Base-by-base conservation (phyloP, 2,888 invertebrate species). In the Agonopterix arenella region DNA sequence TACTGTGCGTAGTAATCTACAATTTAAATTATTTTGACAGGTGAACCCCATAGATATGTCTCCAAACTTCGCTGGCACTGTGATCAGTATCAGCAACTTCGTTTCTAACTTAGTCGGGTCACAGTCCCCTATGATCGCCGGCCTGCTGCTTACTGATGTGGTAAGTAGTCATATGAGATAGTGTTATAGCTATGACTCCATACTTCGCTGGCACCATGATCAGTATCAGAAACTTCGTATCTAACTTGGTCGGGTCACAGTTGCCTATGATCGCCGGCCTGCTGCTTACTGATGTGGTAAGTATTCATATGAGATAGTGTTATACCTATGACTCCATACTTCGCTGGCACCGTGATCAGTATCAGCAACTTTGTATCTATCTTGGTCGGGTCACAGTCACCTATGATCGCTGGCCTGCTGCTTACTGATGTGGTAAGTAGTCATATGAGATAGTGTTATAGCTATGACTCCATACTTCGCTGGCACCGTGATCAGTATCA, bases 11-110 rank as follows among this genome's bases (percentile, higher is more conserved):
- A 18, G 18, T 28, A 7, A 28, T 28, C 1, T 28, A 9, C 11
- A 3, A 10, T 40, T 11, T 40, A 10, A 43, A 43, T 11, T 45
- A 7, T 37, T 37, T 41, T 58, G 57, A 3, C 85, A 93, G 89
- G 91, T 92, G 0, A 96, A 95, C 73, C 95, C 95, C 62, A 94
- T 96, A 47, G 96, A 96, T 70, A 90, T 96, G 48, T 92, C 96
- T 0, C 95, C 95, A 0, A 95, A 94, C 69, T 95, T 93, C 66
- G 94, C 96, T 0, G 96, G 96, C 0, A 92, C 94, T 0, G 80
- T 96, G 59, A 95, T 96, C 93, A 95, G 96, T 36, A 90, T 96
- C 52, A 95, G 95, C 11, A 96, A 96, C 73, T 93, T 94, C 48
- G 81, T 90, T 1, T 93, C 95, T 0, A 96, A 94, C 64, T 75